Percentiles rank a stretch among this genome's conserved stretches.
phyloP scores from a whole-genome alignment of 2,797 vertebrate genomes.

The Prunella strophiata region DNA sequence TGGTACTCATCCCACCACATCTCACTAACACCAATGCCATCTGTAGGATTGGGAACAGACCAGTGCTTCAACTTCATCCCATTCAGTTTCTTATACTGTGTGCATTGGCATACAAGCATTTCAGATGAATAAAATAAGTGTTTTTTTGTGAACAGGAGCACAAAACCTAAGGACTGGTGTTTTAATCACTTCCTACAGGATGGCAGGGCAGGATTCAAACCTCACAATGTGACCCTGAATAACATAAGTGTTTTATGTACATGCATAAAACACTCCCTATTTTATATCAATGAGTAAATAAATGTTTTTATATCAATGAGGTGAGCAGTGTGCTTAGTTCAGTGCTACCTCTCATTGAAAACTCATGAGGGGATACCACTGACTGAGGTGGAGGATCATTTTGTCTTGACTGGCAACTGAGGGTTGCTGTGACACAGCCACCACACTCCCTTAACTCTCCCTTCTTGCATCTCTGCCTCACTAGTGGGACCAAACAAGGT shows the following conservation, averaged over 20 bases:
- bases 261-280: not conserved
- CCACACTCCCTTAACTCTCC: not conserved
- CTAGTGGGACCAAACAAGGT: accelerated
- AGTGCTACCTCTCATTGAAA: not conserved
- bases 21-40: too few relatives aligned
- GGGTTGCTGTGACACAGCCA: not conserved
- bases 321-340: not conserved
- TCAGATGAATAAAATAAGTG: not conserved
- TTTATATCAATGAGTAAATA: not conserved
- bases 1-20: not conserved
- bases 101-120: not conserved
- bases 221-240: not conserved
- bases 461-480: not conserved
- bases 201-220: not conserved
- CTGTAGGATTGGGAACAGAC: not conserved
- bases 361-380: accelerated
- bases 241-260: not conserved
- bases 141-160: not conserved
- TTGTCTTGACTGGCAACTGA: not conserved
- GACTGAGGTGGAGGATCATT: not conserved
- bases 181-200: not conserved
- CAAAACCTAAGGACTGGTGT: not conserved
- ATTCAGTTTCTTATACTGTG: not conserved
- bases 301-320: not conserved
- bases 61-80: not conserved